These are phyloP conservation scores for Dallia pectoralis DNA, from an alignment of 2,797 vertebrate genomes.

Conservation along the genomic window DNA sequence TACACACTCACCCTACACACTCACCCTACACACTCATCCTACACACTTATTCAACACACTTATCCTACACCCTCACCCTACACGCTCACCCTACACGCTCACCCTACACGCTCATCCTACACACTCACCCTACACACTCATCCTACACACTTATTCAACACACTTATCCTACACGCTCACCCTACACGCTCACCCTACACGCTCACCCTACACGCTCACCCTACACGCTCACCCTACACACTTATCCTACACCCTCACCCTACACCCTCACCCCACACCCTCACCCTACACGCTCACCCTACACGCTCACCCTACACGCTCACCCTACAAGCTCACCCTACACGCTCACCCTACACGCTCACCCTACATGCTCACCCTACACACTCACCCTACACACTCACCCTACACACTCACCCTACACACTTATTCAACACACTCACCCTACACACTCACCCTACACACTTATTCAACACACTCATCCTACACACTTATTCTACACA, in stretches of 20 bases:
- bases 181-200: conserved; percentile 9
- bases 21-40: conserved; percentile 9
- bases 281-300: conserved; percentile 9
- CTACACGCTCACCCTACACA: no score
- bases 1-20: conserved; percentile 8
- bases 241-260: conserved; percentile 6
- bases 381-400: neutral
- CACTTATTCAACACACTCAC: conserved; percentile 1
- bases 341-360: neutral
- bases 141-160: conserved; percentile 10
- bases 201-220: neutral
- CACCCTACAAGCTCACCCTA: conserved; percentile 11
- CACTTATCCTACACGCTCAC: conserved; percentile 9
- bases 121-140: neutral
- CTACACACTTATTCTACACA: conserved; percentile 13
- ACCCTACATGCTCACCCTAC: no score
- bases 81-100: conserved; percentile 8
- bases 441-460: no score
- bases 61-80: conserved; percentile 7
- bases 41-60: conserved; percentile 5
- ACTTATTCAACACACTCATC: conserved; percentile 1
- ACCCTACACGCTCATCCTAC: conserved; percentile 10
- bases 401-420: no score
- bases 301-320: conserved; percentile 8
- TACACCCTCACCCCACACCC: conserved; percentile 1